A percentile compares a stretch with the other conserved stretches of the same genome.
Evolutionary conservation across 1,140 invertebrate species (phyloP).

Genomic region (Ylistrum balloti): DNA sequence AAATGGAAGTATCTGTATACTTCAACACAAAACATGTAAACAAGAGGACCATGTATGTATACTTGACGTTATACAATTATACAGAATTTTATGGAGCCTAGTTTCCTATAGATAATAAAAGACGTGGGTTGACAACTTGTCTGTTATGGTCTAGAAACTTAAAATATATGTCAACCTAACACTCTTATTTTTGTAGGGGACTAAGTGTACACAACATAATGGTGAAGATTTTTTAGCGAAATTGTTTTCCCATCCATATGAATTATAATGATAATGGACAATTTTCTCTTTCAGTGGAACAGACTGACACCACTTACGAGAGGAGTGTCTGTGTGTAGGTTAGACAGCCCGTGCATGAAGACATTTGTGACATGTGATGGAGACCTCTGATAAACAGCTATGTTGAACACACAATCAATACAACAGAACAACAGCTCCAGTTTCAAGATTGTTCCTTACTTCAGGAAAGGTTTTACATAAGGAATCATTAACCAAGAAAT

Average conservation of each 20-base stretch:
- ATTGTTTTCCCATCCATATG: neutral
- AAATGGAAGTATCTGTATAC: neutral
- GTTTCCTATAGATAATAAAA: neutral
- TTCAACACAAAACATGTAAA: neutral
- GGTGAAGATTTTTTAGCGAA: neutral
- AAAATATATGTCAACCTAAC: neutral
- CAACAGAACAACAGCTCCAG: neutral
- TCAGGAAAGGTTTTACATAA: too few relatives aligned
- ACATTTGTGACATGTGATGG: neutral
- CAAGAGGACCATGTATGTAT: neutral
- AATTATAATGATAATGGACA: neutral
- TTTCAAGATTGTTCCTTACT: neutral
- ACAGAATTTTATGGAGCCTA: neutral
- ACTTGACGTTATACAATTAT: neutral
- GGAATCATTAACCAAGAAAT: too few relatives aligned
- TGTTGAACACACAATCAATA: neutral
- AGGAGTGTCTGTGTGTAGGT: neutral
- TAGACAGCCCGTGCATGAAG: neutral
- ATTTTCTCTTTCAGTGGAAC: constrained; percentile 34
- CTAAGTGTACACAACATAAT: neutral
- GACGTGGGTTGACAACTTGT: neutral
- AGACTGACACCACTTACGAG: constrained; percentile 19
- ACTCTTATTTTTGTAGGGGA: neutral
- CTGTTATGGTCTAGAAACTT: neutral
- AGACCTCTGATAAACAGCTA: neutral